Conservation (phyloP, 2,888 invertebrate species). For the Mythimna lalbum region DNA sequence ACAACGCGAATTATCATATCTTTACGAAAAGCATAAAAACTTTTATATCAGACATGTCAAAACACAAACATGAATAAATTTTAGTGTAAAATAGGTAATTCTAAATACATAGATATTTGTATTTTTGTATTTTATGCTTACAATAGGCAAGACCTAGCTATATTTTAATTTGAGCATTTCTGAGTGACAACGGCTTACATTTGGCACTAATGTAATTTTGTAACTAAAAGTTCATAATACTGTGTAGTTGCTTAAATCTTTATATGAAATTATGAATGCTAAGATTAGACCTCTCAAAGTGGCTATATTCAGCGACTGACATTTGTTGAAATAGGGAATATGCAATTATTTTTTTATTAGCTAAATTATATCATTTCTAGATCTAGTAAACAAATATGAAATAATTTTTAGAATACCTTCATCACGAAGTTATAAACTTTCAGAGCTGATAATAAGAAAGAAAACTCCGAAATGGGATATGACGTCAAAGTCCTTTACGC, state of each 20-base stretch:
- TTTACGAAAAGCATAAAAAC: conserved; percentile 5
- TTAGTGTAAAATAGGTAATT: not conserved
- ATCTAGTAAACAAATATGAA: too few species aligned
- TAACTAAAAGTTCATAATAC: conserved; percentile 6
- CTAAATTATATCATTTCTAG: too few species aligned
- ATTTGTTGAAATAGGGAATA: not conserved
- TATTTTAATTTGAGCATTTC: conserved; percentile 20
- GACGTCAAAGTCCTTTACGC: too few species aligned
- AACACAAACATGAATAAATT: not conserved
- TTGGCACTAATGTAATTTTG: conserved; percentile 21
- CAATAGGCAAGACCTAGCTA: conserved; percentile 3
- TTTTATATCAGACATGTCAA: too few species aligned
- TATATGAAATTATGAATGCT: conserved; percentile 2
- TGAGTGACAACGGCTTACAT: conserved; percentile 1
- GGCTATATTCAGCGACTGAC: conserved; percentile 10
- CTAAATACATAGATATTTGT: not conserved
- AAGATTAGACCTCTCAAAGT: conserved; percentile 8
- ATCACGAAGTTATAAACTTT: too few species aligned
- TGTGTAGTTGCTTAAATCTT: not conserved
- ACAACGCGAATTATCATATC: not conserved
- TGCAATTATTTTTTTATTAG: too few species aligned
- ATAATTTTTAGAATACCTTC: too few species aligned
- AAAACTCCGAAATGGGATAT: too few species aligned
- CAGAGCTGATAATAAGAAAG: too few species aligned
- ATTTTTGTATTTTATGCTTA: conserved; percentile 13